Percentiles rank a stretch among this genome's conserved stretches.
These are phyloP conservation scores for Rana temporaria DNA, from an alignment of 2,113 vertebrate genomes.

Conservation along the genomic window DNA sequence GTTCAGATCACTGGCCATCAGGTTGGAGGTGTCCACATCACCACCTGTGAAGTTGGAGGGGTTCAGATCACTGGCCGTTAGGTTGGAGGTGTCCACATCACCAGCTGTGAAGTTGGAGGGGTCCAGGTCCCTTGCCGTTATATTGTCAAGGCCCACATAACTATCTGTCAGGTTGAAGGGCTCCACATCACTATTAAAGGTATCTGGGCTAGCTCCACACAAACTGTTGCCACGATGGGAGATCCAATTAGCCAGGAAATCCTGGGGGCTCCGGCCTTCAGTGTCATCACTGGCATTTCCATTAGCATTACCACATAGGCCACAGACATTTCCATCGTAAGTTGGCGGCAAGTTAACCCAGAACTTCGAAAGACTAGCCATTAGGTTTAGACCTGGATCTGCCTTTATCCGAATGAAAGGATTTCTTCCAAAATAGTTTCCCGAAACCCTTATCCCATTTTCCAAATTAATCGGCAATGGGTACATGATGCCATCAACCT, in stretches of 20 bases:
- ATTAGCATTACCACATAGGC: slow-evolving; percentile 19
- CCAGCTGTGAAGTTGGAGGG: too few species aligned
- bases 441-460: neutral
- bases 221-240: neutral
- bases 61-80: too few species aligned
- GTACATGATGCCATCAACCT: neutral
- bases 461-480: neutral
- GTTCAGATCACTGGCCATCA: too few species aligned
- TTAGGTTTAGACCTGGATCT: neutral
- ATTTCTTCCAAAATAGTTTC: neutral
- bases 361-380: neutral
- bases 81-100: too few species aligned
- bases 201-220: too few species aligned
- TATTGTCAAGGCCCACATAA: too few species aligned
- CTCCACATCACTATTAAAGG: too few species aligned
- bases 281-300: neutral
- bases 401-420: neutral
- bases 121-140: too few species aligned
- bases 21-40: too few species aligned
- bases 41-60: too few species aligned
- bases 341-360: neutral
- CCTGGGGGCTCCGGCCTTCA: neutral
- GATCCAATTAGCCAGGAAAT: neutral
- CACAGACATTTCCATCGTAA: slow-evolving; percentile 2
- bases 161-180: too few species aligned